These are phyloP conservation scores for Pemphredon lugubris DNA, from an alignment of 2,888 invertebrate species.

Conservation along the genomic window DNA sequence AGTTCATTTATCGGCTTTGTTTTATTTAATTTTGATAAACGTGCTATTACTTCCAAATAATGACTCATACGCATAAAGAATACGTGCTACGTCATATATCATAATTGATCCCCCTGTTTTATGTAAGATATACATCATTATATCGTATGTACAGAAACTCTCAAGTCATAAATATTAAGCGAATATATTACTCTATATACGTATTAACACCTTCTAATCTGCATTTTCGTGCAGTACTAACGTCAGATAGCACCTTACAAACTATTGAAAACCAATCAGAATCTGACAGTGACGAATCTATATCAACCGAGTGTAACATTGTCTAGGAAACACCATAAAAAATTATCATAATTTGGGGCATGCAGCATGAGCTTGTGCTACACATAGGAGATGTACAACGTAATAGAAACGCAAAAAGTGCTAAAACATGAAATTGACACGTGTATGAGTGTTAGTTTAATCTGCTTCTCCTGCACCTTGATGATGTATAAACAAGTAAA, in stretches of 20 bases:
- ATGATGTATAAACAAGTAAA: slow-evolving; percentile 40
- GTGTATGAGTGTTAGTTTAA: slow-evolving; percentile 30
- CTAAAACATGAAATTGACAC: slow-evolving; percentile 38
- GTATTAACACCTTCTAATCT: slow-evolving; percentile 21
- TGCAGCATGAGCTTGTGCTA: slow-evolving; percentile 51
- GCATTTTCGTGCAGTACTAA: slow-evolving; percentile 18
- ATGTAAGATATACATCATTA: slow-evolving; percentile 17
- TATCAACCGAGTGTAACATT: slow-evolving; percentile 25
- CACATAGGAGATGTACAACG: slow-evolving; percentile 45
- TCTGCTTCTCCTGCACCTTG: slow-evolving; percentile 41
- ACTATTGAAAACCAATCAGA: slow-evolving; percentile 12
- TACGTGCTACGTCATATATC: slow-evolving; percentile 5
- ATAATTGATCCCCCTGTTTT: slow-evolving; percentile 10
- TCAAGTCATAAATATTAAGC: slow-evolving; percentile 12
- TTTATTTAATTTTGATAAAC: slow-evolving; percentile 24
- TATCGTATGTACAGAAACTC: neutral
- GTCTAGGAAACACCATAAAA: slow-evolving; percentile 29
- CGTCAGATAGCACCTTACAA: slow-evolving; percentile 11
- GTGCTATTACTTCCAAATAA: slow-evolving; percentile 24
- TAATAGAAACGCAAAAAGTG: slow-evolving; percentile 37
- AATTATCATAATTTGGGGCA: slow-evolving; percentile 50
- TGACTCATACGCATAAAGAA: slow-evolving; percentile 40
- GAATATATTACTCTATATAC: slow-evolving; percentile 19
- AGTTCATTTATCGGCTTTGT: slow-evolving; percentile 1
- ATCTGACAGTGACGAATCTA: slow-evolving; percentile 28